These are phyloP conservation scores for Halictus rubicundus DNA, from an alignment of 1,140 invertebrate species.

Conservation along the genomic window DNA sequence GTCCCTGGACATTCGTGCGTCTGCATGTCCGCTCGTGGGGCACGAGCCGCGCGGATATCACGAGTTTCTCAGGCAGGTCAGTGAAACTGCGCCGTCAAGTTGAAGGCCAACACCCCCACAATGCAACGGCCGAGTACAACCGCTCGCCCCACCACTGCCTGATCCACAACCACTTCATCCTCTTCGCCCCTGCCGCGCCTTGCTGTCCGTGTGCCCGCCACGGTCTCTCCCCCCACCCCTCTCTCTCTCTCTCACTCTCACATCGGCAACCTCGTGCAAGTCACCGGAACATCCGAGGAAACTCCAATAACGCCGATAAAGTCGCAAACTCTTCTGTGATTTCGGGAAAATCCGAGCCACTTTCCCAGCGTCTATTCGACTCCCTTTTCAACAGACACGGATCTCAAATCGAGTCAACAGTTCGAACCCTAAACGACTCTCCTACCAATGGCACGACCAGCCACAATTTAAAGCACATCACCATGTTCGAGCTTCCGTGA, in stretches of 20 bases:
- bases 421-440: no score
- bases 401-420: no score
- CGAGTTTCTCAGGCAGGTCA: constrained; percentile 81
- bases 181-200: constrained; percentile 34
- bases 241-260: neutral
- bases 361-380: neutral
- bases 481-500: no score
- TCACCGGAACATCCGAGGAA: constrained; percentile 67
- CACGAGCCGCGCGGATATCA: constrained; percentile 72
- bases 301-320: constrained; percentile 73
- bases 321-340: constrained; percentile 33
- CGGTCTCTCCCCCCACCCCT: neutral
- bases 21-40: constrained; percentile 48
- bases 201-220: constrained; percentile 15
- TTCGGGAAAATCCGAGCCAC: neutral
- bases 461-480: no score
- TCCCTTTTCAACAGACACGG: no score
- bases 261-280: constrained; percentile 28
- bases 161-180: constrained; percentile 57
- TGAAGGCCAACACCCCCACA: constrained; percentile 82
- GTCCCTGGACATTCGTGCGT: constrained; percentile 42
- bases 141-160: constrained; percentile 47
- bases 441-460: no score
- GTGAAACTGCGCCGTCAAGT: constrained; percentile 82
- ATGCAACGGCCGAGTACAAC: constrained; percentile 76